Evolutionary conservation across 37 sponge, comb jelly and placozoan genomes (phyloP), one percentile per base, ranked within the genome.

Genomic region (Bolinopsis microptera): DNA sequence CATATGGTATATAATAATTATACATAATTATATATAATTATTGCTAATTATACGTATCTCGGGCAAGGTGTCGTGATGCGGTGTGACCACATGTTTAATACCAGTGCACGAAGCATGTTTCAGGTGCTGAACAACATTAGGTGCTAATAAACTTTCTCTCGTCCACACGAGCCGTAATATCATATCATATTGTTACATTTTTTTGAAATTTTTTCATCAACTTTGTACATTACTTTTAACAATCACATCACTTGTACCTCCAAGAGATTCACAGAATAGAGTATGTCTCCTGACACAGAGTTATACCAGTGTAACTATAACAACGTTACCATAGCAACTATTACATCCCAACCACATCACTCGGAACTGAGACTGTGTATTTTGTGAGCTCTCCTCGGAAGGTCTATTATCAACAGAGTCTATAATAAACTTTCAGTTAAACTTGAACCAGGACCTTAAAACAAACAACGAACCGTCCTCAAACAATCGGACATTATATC

Each of bases 141-240:
- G n/a, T n/a, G n/a, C n/a, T n/a, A n/a, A n/a, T n/a, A n/a, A 48
- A 13, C 61, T 48, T 48, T 48, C 61, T 48, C 61, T 18, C 13
- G 13, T 48, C 61, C 5, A 5, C 61, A 48, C 61, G 13, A 48
- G 61, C n/a, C 61, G 61, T 48, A 18, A 48, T 13, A 48, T 48
- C 13, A 48, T 48, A 48, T 48, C 61, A 48, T 48, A 48, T 48
- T 48, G 61, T 48, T 48, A 70, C 18, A 70, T 70, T 70, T 70
- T 70, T 70, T 70, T 70, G 74, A 70, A 28, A 70, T 70, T 70
- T 61, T 70, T 70, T 48, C 61, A 48, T 48, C 28, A 70, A 70
- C 74, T 70, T 70, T 70, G 74, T 70, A 70, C 74, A 70, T 70
- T 70, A 70, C 74, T 70, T 48, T 48, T 48, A 48, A 48, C 61